These are phyloP conservation scores for Ceratosolen fusciceps DNA, from an alignment of 1,140 invertebrate species.

Conservation along the genomic window DNA sequence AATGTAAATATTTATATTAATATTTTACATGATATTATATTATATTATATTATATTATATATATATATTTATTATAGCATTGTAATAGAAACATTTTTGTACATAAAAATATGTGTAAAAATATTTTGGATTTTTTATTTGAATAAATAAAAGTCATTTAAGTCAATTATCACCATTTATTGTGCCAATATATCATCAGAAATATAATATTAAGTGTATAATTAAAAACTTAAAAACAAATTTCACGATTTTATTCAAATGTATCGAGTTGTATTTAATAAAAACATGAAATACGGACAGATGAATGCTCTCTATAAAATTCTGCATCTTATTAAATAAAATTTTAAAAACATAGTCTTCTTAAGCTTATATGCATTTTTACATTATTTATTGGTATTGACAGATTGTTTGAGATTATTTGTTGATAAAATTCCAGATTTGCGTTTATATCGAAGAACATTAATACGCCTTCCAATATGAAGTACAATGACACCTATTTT, in stretches of 20 bases:
- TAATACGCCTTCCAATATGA: slow-evolving; percentile 80
- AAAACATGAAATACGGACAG: not conserved
- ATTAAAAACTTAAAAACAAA: too few relatives aligned
- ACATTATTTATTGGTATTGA: not conserved
- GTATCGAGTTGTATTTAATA: not conserved
- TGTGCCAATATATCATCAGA: slow-evolving; percentile 13
- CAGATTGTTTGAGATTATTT: slow-evolving; percentile 29
- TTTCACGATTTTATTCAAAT: not conserved
- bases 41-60: slow-evolving; percentile 5
- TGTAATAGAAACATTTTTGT: slow-evolving; percentile 57
- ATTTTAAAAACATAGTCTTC: not conserved
- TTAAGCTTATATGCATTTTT: not conserved
- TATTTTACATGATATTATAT: not conserved
- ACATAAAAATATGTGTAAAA: slow-evolving; percentile 58
- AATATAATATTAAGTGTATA: slow-evolving; percentile 24
- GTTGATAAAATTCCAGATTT: slow-evolving; percentile 57
- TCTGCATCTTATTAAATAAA: not conserved
- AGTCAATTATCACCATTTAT: slow-evolving; percentile 29
- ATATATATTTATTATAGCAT: too few relatives aligned
- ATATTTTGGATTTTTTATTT: slow-evolving; percentile 67
- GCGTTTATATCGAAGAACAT: slow-evolving; percentile 62
- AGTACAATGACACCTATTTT: slow-evolving; percentile 88
- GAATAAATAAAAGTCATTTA: slow-evolving; percentile 49
- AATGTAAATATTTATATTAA: slow-evolving; percentile 34
- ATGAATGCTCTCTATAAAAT: not conserved